Evolutionary conservation across 2,797 vertebrate species (phyloP), one percentile per base, ranked within the genome.

Genomic region (Rhynchotus rufescens): DNA sequence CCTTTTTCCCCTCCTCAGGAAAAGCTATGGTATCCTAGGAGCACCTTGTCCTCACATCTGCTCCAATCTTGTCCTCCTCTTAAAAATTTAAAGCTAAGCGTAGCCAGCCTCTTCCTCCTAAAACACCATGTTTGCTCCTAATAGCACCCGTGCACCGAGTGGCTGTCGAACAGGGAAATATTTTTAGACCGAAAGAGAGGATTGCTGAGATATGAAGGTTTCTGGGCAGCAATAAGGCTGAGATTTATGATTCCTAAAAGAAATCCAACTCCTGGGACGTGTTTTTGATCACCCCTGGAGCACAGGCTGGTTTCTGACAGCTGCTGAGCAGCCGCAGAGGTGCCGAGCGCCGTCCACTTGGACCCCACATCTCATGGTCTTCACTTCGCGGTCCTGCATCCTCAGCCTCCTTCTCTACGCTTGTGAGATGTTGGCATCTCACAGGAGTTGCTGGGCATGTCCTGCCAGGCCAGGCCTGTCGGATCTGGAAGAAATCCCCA

Each of bases 261-360:
- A 84, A 88, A 61, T 74, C 17, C 42, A 79, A n/a, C 64, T 89
- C 74, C 77, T 6, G 1, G 40, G 45, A 8, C 7, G 59, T 42
- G 89, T 54, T 88, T 80, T 45, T 73, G 84, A 60, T 74, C 64
- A 61, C 54, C 85, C 72, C 82, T 83, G 82, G 69, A 89, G 80
- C 13, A 14, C 76, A 75, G 15, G 60, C 12, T 92, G 68, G 44
- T 4, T 5, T 72, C 66, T 65, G 49, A 80, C 80, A 61, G 54
- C 76, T 85, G 28, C 74, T 44, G 76, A 89, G 68, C 80, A 89
- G 78, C 79, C 32, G 26, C 83, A 84, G 88, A 56, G 73, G 17
- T 66, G 68, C 84, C 73, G 77, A 84, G 82, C 49, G 26, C 54
- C 84, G 14, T 85, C 72, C 56, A 12, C 83, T 86, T 64, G 51